phyloP scores from a whole-genome alignment of 2,113 vertebrate species.

The Ptilonorhynchus violaceus region DNA sequence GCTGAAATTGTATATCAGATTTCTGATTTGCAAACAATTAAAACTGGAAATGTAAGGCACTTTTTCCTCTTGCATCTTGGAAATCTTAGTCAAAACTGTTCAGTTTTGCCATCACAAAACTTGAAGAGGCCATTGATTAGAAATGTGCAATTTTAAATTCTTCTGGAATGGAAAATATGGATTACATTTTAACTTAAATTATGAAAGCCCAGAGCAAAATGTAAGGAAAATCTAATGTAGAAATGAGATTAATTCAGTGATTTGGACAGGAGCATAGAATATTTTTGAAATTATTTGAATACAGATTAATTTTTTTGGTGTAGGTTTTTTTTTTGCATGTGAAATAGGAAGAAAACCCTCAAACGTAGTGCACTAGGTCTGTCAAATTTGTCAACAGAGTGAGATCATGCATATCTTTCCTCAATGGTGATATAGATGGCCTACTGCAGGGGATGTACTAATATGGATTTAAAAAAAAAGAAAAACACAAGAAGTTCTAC shows the following conservation, averaged over 20 bases:
- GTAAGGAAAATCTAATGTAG: neutral
- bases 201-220: neutral
- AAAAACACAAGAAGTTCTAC: neutral
- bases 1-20: neutral
- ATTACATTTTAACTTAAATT: neutral
- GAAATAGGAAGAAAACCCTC: neutral
- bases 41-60: neutral
- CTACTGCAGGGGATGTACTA: neutral
- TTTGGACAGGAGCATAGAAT: neutral
- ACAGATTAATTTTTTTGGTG: neutral
- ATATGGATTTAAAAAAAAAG: neutral
- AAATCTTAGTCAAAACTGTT: neutral
- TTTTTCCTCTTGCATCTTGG: neutral
- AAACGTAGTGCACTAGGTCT: neutral
- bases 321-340: neutral
- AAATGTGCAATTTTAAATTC: neutral
- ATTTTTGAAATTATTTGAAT: neutral
- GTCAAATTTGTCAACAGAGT: neutral
- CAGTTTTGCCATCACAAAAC: neutral
- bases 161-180: neutral
- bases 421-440: neutral
- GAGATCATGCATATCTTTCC: neutral
- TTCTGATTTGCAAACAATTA: neutral
- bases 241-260: neutral
- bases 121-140: neutral